phyloP scores from a whole-genome alignment of 2,888 invertebrate genomes.

The Spodoptera littoralis region DNA sequence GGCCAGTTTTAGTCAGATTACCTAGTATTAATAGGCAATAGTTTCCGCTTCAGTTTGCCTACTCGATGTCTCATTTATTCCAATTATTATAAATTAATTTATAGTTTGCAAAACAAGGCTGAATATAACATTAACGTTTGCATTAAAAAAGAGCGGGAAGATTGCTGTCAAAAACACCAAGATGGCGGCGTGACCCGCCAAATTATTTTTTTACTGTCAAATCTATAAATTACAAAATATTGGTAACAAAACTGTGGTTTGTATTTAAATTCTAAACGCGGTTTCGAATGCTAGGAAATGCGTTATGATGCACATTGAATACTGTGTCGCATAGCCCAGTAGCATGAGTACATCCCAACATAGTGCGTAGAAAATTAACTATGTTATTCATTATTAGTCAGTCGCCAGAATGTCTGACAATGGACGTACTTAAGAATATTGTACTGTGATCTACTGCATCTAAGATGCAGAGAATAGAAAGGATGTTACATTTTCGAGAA shows the following conservation, averaged over 20 bases:
- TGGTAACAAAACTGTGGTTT: background rate
- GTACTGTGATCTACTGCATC: no score
- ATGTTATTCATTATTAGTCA: no score
- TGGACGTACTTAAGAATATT: no score
- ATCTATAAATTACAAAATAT: no score
- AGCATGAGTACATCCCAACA: background rate
- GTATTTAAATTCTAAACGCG: slow-evolving; percentile 37
- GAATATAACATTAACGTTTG: slow-evolving; percentile 15
- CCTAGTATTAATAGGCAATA: slow-evolving; percentile 55
- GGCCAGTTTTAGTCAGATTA: slow-evolving; percentile 52
- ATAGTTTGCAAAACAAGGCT: slow-evolving; percentile 21
- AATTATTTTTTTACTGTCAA: no score
- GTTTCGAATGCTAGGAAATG: slow-evolving; percentile 32
- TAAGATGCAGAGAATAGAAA: no score
- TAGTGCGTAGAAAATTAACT: no score
- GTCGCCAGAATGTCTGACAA: no score
- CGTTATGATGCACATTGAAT: slow-evolving; percentile 31
- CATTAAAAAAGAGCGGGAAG: slow-evolving; percentile 10
- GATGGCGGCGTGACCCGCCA: slow-evolving; percentile 11
- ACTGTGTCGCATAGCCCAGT: slow-evolving; percentile 8
- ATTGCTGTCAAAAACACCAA: slow-evolving; percentile 23
- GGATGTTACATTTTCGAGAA: no score
- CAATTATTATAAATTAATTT: slow-evolving; percentile 12
- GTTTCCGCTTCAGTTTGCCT: slow-evolving; percentile 40
- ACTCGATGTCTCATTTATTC: slow-evolving; percentile 30